Evolutionary conservation across 2,113 vertebrate species (phyloP), one percentile per base, ranked within the genome.

Genomic region (Oxygymnocypris stewartii): DNA sequence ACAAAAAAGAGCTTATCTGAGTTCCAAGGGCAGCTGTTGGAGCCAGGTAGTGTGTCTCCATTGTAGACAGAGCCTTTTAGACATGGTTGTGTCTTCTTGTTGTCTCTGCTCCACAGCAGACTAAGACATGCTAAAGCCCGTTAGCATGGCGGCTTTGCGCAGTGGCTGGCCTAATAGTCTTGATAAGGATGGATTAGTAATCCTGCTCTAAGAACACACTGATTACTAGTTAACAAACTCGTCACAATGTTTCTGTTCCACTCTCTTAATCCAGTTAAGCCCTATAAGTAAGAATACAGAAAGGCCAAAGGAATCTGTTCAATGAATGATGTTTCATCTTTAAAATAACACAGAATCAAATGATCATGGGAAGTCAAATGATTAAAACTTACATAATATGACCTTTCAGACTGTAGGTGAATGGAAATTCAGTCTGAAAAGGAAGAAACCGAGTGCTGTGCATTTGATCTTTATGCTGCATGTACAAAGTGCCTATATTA

Each of bases 201-300:
- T 89, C 84, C 84, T 86, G 77, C 61, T 71, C 84, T 84, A 75
- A 80, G 86, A 88, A 89, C 86, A 76, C 84, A 87, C 67, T 82
- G 71, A 85, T 89, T 87, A 87, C 83, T 86, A 86, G 86, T 84
- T 89, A 88, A 88, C 88, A 89, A 78, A 89, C 86, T 88, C 74
- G 69, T 84, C 80, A 89, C 88, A 89, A 86, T 89, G 88, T 89
- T 89, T 89, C 86, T 89, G 87, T 89, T 88, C 80, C 74, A 51
- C 76, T 88, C 84, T 84, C 83, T 76, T 89, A 88, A 89, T 88
- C 88, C 86, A 88, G 49, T 86, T 88, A 85, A 87, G 82, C 63
- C 82, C 71, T 65, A 4, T 85, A 77, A 31, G 61, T 25, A 87
- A 63, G 42, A 87, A 65, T 77, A 84, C 80, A 86, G 63, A 83